phyloP scores from a whole-genome alignment of 2,888 invertebrate genomes.

The Ophraella communa region DNA sequence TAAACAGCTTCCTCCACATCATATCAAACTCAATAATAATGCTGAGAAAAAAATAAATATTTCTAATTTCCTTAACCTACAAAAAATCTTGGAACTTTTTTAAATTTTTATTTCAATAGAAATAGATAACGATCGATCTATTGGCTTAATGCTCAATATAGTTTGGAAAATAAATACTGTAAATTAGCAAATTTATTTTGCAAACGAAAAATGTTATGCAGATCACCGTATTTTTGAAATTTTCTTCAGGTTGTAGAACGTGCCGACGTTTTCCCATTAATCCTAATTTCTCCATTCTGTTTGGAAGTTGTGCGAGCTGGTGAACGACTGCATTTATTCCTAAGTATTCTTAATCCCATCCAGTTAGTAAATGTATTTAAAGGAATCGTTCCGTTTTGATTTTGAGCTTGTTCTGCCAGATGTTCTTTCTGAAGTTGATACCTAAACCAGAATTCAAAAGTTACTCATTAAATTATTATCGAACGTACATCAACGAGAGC shows the following conservation, averaged over 20 bases:
- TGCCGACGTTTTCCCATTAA: conserved; percentile 10
- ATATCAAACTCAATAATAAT: not conserved
- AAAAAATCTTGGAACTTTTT: conserved; percentile 6
- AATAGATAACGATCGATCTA: conserved; percentile 1
- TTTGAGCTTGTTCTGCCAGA: conserved; percentile 62
- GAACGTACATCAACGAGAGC: too few relatives aligned
- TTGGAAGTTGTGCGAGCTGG: conserved; percentile 39
- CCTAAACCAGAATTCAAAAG: conserved; percentile 29
- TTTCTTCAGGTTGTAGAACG: not conserved
- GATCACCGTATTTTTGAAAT: not conserved
- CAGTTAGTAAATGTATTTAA: conserved; percentile 72
- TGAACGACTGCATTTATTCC: conserved; percentile 52
- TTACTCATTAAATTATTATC: too few relatives aligned
- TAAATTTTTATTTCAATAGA: not conserved
- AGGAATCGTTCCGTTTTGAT: conserved; percentile 62
- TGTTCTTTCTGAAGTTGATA: conserved; percentile 79
- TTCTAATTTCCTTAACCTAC: conserved; percentile 1
- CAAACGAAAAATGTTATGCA: not conserved
- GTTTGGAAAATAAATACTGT: not conserved
- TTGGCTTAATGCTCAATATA: not conserved
- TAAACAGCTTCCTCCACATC: not conserved
- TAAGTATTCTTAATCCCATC: conserved; percentile 74
- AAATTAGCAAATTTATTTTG: not conserved
- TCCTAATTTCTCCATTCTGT: conserved; percentile 40
- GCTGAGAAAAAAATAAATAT: not conserved